phyloP scores from a whole-genome alignment of 2,797 vertebrate species.

The Lateolabrax maculatus region DNA sequence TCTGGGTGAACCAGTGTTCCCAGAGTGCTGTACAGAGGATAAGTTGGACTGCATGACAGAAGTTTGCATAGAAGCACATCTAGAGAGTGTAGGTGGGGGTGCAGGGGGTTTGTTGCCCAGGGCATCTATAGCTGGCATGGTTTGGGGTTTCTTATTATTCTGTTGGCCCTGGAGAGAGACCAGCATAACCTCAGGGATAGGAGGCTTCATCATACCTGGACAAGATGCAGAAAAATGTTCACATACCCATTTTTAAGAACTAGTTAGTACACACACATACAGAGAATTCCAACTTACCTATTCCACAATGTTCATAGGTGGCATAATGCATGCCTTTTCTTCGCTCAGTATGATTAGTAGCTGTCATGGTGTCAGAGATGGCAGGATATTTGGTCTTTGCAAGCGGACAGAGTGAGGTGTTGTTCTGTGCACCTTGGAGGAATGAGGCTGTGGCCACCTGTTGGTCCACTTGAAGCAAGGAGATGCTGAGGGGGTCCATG shows the following conservation, averaged over 20 bases:
- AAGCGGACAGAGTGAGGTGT: neutral
- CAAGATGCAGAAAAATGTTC: slow-evolving; percentile 14
- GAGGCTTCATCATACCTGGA: slow-evolving; percentile 46
- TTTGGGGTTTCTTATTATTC: slow-evolving; percentile 30
- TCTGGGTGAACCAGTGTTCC: neutral
- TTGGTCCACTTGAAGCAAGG: slow-evolving; percentile 73
- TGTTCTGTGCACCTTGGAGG: slow-evolving; percentile 39
- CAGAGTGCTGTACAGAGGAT: slow-evolving; percentile 5
- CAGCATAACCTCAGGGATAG: slow-evolving; percentile 17
- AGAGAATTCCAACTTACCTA: slow-evolving; percentile 39
- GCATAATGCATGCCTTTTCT: slow-evolving; percentile 1
- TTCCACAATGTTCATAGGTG: slow-evolving; percentile 12
- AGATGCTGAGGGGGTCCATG: slow-evolving; percentile 76
- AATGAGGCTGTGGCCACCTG: slow-evolving; percentile 32
- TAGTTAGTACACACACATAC: neutral
- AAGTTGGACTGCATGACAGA: slow-evolving; percentile 22
- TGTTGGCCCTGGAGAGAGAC: slow-evolving; percentile 22
- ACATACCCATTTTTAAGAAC: neutral
- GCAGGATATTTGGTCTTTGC: neutral
- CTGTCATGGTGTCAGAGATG: slow-evolving; percentile 16
- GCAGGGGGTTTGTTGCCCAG: neutral
- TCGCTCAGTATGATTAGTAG: slow-evolving; percentile 7
- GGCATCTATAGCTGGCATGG: neutral
- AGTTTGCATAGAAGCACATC: slow-evolving; percentile 15
- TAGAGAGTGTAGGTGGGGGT: slow-evolving; percentile 19